phyloP scores from a whole-genome alignment of 2,797 vertebrate genomes.

The Sebastes hopkinsi region DNA sequence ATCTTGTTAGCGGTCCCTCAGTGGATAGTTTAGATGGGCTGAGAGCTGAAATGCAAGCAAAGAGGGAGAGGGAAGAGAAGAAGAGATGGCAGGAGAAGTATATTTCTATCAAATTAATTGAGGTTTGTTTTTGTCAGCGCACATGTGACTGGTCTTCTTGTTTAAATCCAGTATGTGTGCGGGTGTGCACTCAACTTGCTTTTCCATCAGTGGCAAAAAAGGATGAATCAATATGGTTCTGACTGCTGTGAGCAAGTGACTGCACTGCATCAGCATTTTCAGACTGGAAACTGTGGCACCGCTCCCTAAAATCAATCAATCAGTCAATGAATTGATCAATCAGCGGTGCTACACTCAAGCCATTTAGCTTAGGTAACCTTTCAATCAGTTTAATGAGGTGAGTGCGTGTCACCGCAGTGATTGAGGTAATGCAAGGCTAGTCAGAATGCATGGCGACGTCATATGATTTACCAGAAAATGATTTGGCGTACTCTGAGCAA shows the following conservation, averaged over 20 bases:
- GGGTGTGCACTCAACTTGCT: constrained; percentile 10
- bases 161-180: neutral
- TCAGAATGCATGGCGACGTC: constrained; percentile 6
- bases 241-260: constrained; percentile 15
- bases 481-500: neutral
- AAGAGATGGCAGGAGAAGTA: neutral
- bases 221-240: constrained; percentile 38
- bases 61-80: neutral
- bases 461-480: constrained; percentile 15
- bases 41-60: constrained; percentile 7
- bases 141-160: neutral
- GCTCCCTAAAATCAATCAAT: constrained; percentile 56
- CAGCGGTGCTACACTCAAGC: constrained; percentile 3
- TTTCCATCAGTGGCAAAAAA: constrained; percentile 36
- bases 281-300: constrained; percentile 21
- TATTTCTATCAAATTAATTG: constrained; percentile 25
- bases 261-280: constrained; percentile 54
- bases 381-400: constrained; percentile 63
- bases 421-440: constrained; percentile 27
- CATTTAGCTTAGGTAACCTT: constrained; percentile 54
- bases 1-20: constrained; percentile 63
- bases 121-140: constrained; percentile 9
- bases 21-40: constrained; percentile 29
- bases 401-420: neutral
- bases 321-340: constrained; percentile 48